Base-by-base conservation (phyloP, 2,113 vertebrate species). In the Smithornis capensis region DNA sequence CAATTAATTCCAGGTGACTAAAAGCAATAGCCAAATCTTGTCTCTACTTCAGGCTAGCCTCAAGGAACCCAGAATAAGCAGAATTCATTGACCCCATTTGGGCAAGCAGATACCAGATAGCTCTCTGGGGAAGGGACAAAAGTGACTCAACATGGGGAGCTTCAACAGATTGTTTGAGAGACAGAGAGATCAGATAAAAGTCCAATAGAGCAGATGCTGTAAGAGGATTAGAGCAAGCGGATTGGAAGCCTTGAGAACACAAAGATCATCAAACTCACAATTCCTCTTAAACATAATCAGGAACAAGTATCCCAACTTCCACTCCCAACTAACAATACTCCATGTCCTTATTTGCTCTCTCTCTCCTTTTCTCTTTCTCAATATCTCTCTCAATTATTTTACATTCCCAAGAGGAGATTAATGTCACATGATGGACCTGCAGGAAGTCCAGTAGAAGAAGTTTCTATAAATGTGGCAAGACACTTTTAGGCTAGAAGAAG, bases 171-270 rank as follows among this genome's bases (percentile, higher is more conserved):
- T 96, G 69, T 85, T 31, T 92, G 90, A 93, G 90, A 97, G 80
- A 93, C 78, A 96, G 52, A 95, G 25, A 95, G 83, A 97, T 96
- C 94, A 98, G 96, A 97, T 98, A 95, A 94, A 96, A 97, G 70
- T 45, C 89, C 52, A 88, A 96, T 62, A 95, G 56, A 97, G 89
- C 92, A 96, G 96, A 97, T 81, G 91, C 82, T 87, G 42, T 93
- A 98, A 98, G 96, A 98, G 93, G 97, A 98, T 98, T 98, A 97
- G n/a, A 60, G 91, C 87, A 92, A 97, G 96, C 31, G 3, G 97
- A 97, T 98, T 97, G 97, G 86, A 94, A 94, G 63, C 88, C 87
- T 92, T 90, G 86, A 95, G 88, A 97, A 97, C 35, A 87, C 47
- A 95, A 95, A 82, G 82, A 91, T 83, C 87, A 96, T 63, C 90